Conservation (phyloP, 2,888 invertebrate species). For the Rhorus exstirpatorius region DNA sequence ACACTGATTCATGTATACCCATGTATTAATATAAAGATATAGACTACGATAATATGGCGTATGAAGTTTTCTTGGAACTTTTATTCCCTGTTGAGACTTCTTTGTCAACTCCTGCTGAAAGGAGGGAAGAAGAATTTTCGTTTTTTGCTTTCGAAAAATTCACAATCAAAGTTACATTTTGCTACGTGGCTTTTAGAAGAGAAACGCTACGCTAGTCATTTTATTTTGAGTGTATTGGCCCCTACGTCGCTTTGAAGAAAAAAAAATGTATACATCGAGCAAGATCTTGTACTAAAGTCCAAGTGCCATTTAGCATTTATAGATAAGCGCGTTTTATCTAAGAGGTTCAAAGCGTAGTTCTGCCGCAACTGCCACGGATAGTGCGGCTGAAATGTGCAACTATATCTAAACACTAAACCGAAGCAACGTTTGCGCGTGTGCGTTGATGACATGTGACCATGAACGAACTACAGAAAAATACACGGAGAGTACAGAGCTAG, state of each 20-base stretch:
- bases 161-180: no score
- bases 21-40: background rate
- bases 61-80: no score
- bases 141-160: no score
- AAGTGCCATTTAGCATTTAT: background rate
- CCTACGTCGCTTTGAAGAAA: no score
- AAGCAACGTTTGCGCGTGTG: background rate
- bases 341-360: conserved; percentile 1
- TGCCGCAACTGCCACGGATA: conserved; percentile 21
- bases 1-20: background rate
- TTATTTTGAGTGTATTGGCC: no score
- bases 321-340: background rate
- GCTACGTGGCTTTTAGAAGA: no score
- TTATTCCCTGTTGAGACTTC: no score
- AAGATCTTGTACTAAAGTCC: background rate
- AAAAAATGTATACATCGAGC: no score
- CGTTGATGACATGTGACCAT: background rate
- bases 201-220: no score
- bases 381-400: conserved; percentile 34
- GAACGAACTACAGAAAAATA: background rate
- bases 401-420: conserved; percentile 3
- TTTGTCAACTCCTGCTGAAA: no score
- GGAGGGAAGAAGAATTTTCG: no score
- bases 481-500: conserved; percentile 3
- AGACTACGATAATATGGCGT: no score